Evolutionary conservation across 2,113 vertebrate species (phyloP), one percentile per base, ranked within the genome.

Genomic region (Marmota flaviventris): DNA sequence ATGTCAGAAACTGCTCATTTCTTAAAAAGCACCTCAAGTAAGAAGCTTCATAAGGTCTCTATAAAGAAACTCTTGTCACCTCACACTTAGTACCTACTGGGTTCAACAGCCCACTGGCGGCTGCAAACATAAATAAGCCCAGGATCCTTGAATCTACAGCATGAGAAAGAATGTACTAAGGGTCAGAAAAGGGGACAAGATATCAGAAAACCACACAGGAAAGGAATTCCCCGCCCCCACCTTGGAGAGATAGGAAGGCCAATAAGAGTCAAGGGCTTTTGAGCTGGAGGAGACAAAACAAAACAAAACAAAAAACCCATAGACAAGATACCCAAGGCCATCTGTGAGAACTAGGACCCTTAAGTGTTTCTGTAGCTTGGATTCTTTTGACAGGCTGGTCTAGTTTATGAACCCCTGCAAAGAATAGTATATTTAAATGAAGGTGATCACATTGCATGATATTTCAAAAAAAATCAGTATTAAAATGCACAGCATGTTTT

Each of bases 391-490:
- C 16, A 92, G 25, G 32, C 58, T 75, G 45, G 76, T 56, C 37
- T 87, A 90, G 5, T 75, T 61, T 79, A 45, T 14, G 12, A 61
- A 79, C 1, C 9, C 29, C 34, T 77, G 10, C 17, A 56, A 93
- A 61, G 39, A n/a, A 45, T 1, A 69, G 70, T 27, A 3, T 39
- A 75, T 32, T 88, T 63, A 89, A 67, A 79, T 76, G 13, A 89
- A 67, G 34, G 85, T 0, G 8, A 58, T 42, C 94, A 58, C 39
- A 42, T 65, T 51, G 75, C 48, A 90, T 0, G 75, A 32, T 51
- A 69, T 65, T 89, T 93, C 67, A n/a, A 93, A 90, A 85, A 82
- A 96, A 94, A 63, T 58, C 85, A n/a, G 56, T 69, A 56, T 32
- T 81, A 89, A 94, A 87, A 72, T 32, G 85, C 34, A 96, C 58